A percentile compares a stretch with the other conserved stretches of the same genome.
phyloP scores from a whole-genome alignment of 2,797 vertebrate genomes.

The Artibeus lituratus region DNA sequence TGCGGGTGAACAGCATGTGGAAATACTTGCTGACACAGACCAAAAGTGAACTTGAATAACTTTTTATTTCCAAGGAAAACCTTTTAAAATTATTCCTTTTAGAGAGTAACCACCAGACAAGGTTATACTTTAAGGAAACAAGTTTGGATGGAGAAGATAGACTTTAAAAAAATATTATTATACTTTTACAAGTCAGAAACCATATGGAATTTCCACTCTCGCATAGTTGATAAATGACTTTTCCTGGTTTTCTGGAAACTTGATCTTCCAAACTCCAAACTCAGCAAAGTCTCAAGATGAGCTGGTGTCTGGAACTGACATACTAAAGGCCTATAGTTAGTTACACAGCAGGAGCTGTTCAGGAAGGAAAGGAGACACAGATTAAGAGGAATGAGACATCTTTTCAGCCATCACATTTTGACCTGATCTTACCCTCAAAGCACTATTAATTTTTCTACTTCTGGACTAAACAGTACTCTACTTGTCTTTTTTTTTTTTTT shows the following conservation, averaged over 20 bases:
- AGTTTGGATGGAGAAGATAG: conserved; percentile 14
- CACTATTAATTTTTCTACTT: neutral
- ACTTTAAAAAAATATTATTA: conserved; percentile 31
- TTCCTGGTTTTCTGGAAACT: conserved; percentile 59
- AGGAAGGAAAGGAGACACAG: neutral
- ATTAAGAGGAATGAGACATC: neutral
- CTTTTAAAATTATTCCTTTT: conserved; percentile 53
- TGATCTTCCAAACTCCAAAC: conserved; percentile 20
- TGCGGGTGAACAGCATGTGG: neutral
- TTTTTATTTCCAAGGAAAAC: conserved; percentile 48
- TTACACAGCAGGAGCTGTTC: neutral
- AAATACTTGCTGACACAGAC: conserved; percentile 50
- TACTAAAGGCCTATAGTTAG: neutral
- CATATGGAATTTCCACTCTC: conserved; percentile 64
- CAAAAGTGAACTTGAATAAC: conserved; percentile 22
- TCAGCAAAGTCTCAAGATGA: conserved; percentile 46
- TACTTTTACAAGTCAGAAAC: conserved; percentile 63
- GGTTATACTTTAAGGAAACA: conserved; percentile 56
- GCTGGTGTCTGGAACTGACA: conserved; percentile 30
- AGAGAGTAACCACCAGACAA: conserved; percentile 55
- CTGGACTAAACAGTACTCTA: neutral
- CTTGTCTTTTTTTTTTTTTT: neutral
- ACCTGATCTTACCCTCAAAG: conserved; percentile 13
- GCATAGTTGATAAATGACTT: conserved; percentile 27
- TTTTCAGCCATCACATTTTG: neutral